Percentiles rank a stretch among this genome's conserved stretches.
These are phyloP conservation scores for Ptycholaimellus sp. DNA, from an alignment of 2,888 invertebrate genomes.

Conservation along the genomic window DNA sequence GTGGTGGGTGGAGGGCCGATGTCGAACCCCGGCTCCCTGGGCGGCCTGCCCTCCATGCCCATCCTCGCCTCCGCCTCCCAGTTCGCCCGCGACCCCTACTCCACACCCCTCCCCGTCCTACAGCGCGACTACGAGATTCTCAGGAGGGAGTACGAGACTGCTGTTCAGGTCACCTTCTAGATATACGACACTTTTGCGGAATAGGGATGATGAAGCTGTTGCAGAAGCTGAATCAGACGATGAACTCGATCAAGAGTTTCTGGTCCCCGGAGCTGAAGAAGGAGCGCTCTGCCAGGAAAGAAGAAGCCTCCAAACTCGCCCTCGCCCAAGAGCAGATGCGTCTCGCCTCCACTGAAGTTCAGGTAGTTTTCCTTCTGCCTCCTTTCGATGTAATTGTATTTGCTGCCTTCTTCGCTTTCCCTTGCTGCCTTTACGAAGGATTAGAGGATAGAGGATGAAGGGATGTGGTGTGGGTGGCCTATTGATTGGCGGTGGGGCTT, in stretches of 20 bases:
- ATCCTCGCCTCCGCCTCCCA: too few relatives aligned
- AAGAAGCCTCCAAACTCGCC: constrained; percentile 90
- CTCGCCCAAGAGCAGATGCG: constrained; percentile 37
- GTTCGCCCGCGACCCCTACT: constrained; percentile 6
- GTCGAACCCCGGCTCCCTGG: constrained; percentile 1
- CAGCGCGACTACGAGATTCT: constrained; percentile 70
- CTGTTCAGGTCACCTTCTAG: constrained; percentile 38
- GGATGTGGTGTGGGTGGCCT: too few relatives aligned
- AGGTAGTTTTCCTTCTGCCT: constrained; percentile 4
- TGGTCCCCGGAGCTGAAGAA: constrained; percentile 99
- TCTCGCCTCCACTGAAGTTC: constrained; percentile 5
- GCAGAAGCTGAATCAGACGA: constrained; percentile 86
- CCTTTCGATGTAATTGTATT: too few relatives aligned
- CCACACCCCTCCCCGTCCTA: constrained; percentile 29
- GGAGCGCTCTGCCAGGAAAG: constrained; percentile 78
- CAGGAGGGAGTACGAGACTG: too few relatives aligned
- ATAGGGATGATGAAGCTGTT: too few relatives aligned
- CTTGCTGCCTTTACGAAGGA: too few relatives aligned
- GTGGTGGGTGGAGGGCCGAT: not conserved
- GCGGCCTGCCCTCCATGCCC: not conserved
- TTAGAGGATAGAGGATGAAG: too few relatives aligned
- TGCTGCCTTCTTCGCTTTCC: too few relatives aligned
- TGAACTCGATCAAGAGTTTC: constrained; percentile 99
- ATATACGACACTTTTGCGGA: too few relatives aligned
- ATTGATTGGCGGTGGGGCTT: too few relatives aligned